A percentile compares a stretch with the other conserved stretches of the same genome.
Conservation (phyloP, 2,888 invertebrate species). For the Orthosia incerta region DNA sequence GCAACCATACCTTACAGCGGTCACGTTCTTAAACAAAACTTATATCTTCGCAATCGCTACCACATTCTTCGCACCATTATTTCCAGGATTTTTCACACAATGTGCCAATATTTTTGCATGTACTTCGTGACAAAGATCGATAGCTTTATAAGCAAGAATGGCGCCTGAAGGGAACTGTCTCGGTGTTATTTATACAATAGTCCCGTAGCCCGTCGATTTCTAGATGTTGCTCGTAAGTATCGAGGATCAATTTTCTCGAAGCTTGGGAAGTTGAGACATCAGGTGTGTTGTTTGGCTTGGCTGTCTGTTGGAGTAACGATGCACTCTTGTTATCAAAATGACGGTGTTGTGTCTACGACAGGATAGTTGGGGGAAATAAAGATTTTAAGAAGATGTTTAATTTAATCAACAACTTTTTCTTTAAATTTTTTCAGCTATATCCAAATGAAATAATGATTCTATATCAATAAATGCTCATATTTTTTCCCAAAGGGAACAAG, state of each 20-base stretch:
- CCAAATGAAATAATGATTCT: neutral
- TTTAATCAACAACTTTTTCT: neutral
- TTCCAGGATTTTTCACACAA: constrained; percentile 49
- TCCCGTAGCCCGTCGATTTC: constrained; percentile 45
- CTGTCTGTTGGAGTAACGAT: constrained; percentile 30
- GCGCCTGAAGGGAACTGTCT: constrained; percentile 58
- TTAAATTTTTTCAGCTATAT: neutral
- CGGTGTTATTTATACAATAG: constrained; percentile 66
- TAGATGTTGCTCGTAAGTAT: constrained; percentile 60
- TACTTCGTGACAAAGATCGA: constrained; percentile 47
- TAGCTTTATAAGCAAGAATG: constrained; percentile 47
- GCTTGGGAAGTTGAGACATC: constrained; percentile 56
- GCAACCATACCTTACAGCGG: constrained; percentile 39
- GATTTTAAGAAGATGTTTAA: neutral
- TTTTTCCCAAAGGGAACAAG: neutral
- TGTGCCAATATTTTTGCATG: constrained; percentile 56
- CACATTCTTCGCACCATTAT: constrained; percentile 25
- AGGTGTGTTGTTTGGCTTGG: constrained; percentile 30
- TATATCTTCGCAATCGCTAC: constrained; percentile 40
- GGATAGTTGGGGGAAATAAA: neutral
- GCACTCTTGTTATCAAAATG: constrained; percentile 21
- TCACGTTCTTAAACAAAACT: constrained; percentile 51
- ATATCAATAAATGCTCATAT: no score
- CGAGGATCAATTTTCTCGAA: constrained; percentile 63
- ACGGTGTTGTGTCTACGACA: neutral